phyloP scores from a whole-genome alignment of 2,113 vertebrate genomes.

The Echinops telfairi region DNA sequence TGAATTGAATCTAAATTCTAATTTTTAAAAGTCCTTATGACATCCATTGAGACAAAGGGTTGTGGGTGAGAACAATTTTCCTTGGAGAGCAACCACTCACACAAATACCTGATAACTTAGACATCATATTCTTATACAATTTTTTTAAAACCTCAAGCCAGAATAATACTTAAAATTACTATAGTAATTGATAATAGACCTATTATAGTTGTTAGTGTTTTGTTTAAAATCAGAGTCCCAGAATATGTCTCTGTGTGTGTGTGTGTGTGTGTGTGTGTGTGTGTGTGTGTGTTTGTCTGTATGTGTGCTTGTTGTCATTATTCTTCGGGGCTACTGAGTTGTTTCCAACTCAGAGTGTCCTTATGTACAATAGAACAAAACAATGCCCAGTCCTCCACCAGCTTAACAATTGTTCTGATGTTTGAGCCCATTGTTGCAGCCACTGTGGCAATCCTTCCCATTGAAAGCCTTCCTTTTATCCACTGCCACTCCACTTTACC shows the following conservation, averaged over 20 bases:
- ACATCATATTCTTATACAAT: not conserved
- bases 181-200: not conserved
- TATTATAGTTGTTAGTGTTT: not conserved
- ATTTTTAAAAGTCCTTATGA: conserved; percentile 56
- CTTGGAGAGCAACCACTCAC: not conserved
- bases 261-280: not conserved
- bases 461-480: too few species aligned
- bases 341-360: too few species aligned
- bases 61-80: conserved; percentile 10
- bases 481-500: too few species aligned
- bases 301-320: too few species aligned
- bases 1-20: conserved; percentile 66
- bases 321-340: too few species aligned
- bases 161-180: conserved; percentile 37
- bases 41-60: conserved; percentile 31
- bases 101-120: conserved; percentile 35
- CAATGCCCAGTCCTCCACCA: too few species aligned
- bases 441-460: too few species aligned
- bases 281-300: not conserved
- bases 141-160: conserved; percentile 43
- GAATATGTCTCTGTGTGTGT: accelerated
- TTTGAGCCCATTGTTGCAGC: too few species aligned
- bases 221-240: conserved; percentile 43
- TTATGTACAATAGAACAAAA: too few species aligned
- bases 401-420: too few species aligned